Evolutionary conservation across 2,113 vertebrate species (phyloP).

Genomic region (Psilopsiagon aymara): DNA sequence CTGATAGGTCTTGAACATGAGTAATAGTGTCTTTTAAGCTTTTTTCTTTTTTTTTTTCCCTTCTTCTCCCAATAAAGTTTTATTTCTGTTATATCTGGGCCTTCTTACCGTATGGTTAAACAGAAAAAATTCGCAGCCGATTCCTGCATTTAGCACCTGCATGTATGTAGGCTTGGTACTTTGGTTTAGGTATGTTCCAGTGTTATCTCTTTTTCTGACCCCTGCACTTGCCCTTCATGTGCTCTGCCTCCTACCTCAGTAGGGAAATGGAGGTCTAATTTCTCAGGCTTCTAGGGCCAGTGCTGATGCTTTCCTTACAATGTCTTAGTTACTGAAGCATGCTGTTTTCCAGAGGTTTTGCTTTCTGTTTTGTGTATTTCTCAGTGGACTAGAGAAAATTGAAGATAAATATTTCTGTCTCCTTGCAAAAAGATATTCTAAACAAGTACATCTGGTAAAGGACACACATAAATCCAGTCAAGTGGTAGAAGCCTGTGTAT

Average conservation of each 20-base stretch:
- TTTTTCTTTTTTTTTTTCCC: rapidly evolving
- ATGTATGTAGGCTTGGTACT: background rate
- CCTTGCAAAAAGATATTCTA: background rate
- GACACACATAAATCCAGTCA: background rate
- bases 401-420: background rate
- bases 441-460: background rate
- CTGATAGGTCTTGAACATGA: background rate
- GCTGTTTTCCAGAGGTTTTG: background rate
- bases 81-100: background rate
- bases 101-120: background rate
- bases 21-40: rapidly evolving
- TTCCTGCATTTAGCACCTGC: background rate
- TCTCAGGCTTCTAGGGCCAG: background rate
- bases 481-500: background rate
- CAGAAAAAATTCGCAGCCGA: background rate
- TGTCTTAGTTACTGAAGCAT: background rate
- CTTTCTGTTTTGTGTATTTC: background rate
- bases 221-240: rapidly evolving
- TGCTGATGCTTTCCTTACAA: background rate
- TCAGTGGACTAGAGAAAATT: background rate
- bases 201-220: background rate
- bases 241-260: background rate
- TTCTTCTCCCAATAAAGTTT: rapidly evolving
- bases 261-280: background rate
- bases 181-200: background rate